Evolutionary conservation across 2,113 vertebrate genomes (phyloP), one percentile per base, ranked within the genome.

Genomic region (Donacobius atricapilla): DNA sequence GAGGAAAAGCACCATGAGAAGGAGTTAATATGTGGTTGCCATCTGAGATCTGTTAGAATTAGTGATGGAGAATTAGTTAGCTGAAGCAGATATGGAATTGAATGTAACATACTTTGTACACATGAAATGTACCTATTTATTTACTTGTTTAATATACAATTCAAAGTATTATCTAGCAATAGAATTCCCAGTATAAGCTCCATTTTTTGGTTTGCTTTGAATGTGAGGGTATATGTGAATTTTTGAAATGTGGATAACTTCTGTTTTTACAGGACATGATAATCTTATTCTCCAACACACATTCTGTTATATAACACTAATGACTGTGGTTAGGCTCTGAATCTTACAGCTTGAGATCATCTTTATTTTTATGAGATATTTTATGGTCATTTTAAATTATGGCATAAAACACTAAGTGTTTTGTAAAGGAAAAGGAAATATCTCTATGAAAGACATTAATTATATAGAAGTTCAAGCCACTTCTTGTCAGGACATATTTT

Each of bases 281-380:
- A 14, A 72, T 24, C 11, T 45, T 85, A 12, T 22, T 93, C 54
- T 89, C 35, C 69, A 70, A 18, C 33, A 28, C 6, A 70, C 54
- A 7, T 4, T 25, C 22, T 56, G 9, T 57, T 89, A 13, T 8
- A 21, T 61, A 83, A 53, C 10, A 9, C 8, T 50, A 79, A 91
- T 93, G 50, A 65, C 35, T 45, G 7, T 68, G 75, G 65, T 85
- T 68, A 68, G 21, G 16, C 8, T 87, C 57, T 82, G 48, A 91
- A 53, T 80, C 54, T 61, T 61, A 68, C 2, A 42, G 14, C 16
- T 72, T 79, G 14, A 94, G 13, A 12, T 54, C 0, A 2, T 70
- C 24, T 88, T 85, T 71, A 47, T 70, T 96, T 96, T 95, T 87
- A 86, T 53, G 61, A 61, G 40, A 4, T 68, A 40, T 87, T 94